Evolutionary conservation across 2,888 invertebrate species (phyloP).

Genomic region (Pharmacophagus antenor): DNA sequence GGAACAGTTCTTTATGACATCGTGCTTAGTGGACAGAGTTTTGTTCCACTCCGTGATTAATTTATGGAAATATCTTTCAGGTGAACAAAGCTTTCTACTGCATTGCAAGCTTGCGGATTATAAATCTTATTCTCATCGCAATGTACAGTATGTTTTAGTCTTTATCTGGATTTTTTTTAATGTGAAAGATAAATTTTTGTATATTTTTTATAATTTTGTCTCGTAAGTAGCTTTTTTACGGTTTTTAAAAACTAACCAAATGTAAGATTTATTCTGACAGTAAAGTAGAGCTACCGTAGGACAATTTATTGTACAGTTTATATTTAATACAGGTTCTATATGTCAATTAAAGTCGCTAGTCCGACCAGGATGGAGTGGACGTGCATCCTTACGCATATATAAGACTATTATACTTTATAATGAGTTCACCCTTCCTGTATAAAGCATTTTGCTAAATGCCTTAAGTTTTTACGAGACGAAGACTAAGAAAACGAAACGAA

Average conservation of each 20-base stretch:
- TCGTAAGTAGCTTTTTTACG: background rate
- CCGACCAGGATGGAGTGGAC: slow-evolving; percentile 27
- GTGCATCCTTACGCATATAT: slow-evolving; percentile 27
- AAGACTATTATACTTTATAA: slow-evolving; percentile 34
- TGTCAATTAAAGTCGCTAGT: slow-evolving; percentile 25
- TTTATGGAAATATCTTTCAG: no score
- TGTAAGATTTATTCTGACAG: slow-evolving; percentile 15
- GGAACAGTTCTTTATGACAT: no score
- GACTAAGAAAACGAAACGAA: background rate
- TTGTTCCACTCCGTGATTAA: no score
- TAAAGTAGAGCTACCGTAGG: slow-evolving; percentile 8
- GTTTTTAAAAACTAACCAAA: background rate
- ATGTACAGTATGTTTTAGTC: no score
- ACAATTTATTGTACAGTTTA: slow-evolving; percentile 20
- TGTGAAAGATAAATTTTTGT: background rate
- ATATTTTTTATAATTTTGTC: background rate
- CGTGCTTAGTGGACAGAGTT: no score
- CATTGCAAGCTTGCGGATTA: no score
- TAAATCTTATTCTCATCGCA: no score
- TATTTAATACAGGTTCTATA: slow-evolving; percentile 27
- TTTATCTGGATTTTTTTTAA: background rate
- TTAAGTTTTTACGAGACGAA: slow-evolving; percentile 8
- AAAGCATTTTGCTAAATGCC: slow-evolving; percentile 30
- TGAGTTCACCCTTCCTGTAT: slow-evolving; percentile 34
- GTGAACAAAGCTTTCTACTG: no score